Conservation (phyloP, 2,113 vertebrate species). For the Trematocara zebra region DNA sequence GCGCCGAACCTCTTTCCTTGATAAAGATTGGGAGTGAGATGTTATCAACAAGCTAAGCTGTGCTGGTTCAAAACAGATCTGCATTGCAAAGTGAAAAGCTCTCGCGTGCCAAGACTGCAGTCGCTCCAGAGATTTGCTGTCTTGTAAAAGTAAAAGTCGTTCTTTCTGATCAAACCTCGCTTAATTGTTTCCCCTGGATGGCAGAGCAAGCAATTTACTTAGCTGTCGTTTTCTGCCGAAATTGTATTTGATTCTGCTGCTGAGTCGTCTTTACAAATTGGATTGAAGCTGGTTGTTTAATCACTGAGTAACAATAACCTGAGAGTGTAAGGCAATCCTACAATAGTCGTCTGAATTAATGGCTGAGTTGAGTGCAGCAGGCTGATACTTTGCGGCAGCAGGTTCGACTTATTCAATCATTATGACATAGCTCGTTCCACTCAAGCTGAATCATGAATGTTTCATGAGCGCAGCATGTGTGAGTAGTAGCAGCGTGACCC, state of each 20-base stretch:
- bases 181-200: constrained; percentile 26
- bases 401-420: constrained; percentile 46
- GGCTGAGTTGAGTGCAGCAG: not conserved
- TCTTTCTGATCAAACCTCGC: constrained; percentile 2
- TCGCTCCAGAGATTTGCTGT: constrained; percentile 18
- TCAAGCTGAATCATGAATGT: constrained; percentile 52
- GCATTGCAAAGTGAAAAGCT: constrained; percentile 33
- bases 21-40: not conserved
- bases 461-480: constrained; percentile 45
- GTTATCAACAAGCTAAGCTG: constrained; percentile 5
- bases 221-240: not conserved
- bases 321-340: constrained; percentile 16
- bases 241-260: not conserved
- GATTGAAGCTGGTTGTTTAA: constrained; percentile 35
- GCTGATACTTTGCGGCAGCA: constrained; percentile 30
- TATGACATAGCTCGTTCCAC: constrained; percentile 35
- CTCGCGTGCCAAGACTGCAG: constrained; percentile 38
- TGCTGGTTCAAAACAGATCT: constrained; percentile 23
- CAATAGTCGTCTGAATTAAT: constrained; percentile 22
- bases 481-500: constrained; percentile 14
- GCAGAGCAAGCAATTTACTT: constrained; percentile 11
- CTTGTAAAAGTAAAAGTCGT: constrained; percentile 26
- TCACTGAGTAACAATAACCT: constrained; percentile 20
- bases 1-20: not conserved
- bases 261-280: not conserved